Evolutionary conservation across 1,140 invertebrate species (phyloP), one percentile per base, ranked within the genome.

Genomic region (Scaptomyza montana): DNA sequence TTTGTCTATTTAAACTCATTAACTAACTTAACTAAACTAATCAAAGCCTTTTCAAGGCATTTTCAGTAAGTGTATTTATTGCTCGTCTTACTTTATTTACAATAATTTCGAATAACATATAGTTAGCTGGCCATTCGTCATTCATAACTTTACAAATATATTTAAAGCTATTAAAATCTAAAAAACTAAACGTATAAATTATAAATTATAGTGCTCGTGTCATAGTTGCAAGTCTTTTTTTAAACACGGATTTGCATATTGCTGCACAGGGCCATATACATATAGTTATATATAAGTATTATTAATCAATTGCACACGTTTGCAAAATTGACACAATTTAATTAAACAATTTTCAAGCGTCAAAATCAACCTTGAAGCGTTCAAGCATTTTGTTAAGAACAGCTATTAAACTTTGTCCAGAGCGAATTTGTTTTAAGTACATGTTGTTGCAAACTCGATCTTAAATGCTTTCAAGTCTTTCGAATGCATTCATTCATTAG

Each of bases 331-430:
- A 41, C 21, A 73, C 47, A 60, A 33, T 13, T 64, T 55, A 49
- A 59, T 55, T 28, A 47, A 55, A 67, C 55, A 54, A 67, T 51
- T 54, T 69, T 66, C 10, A 46, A 55, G 4, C 19, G 33, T 36
- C 43, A 60, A 59, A 54, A 25, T 45, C 60, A 36, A 68, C 70
- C 64, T 68, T 73, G 33, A 43, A 68, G 33, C 64, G 50, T 50
- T 73, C 49, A 67, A 61, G 43, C 33, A 28, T 55, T 73, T 61
- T 43, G 10, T 36, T 9, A 36, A 36, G 33, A 36, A 9, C 33
- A 36, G 33, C 33, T 50, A 64, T 56, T 45, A 65, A 71, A 46
- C 16, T 9, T 36, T 36, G 33, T 9, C 33, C 8, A 36, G 7
- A 36, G 33, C 7, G 33, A 9, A 9, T 36, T 36, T 36, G 33